Base-by-base conservation (phyloP, 2,888 invertebrate genomes). In the Lysandra coridon region DNA sequence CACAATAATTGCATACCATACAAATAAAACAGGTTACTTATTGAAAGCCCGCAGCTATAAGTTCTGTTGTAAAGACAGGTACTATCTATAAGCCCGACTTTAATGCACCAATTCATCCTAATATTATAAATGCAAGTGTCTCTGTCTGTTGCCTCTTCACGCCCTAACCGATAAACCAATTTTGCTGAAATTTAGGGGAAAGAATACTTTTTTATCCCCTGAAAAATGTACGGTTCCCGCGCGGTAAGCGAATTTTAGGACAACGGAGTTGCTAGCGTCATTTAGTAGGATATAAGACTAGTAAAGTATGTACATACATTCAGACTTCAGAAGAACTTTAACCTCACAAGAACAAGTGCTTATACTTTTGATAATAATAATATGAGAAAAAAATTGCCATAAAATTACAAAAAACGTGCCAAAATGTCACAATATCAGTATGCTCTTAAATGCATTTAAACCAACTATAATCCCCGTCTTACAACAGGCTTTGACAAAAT, bases 1-100 rank as follows among this genome's bases (percentile, higher is more conserved):
- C 69, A 69, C 33, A 69, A 69, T 69, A 33, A 69, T 69, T 69
- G 33, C 69, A 69, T 69, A 69, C 69, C 69, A 69, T 69, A 69
- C 69, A 69, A 69, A 69, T 69, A 69, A 37, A 69, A 69, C 69
- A 69, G 64, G 64, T 64, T 64, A 64, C 23, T 69, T 69, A 33
- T 69, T 69, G 69, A 69, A 37, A 69, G 69, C 64, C 64, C 30
- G 7, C 30, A 14, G 64, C 64, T 33, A 30, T 69, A 69, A 12
- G 30, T 69, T 30, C 64, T 69, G 62, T 7, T 23, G 62, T 62
- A 62, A 62, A 17, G 62, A 62, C 23, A 62, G 62, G 62, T 2
- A 49, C 49, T 49, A 49, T 7, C 62, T 62, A 23, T 62, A 62
- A 62, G 1, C 4, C 14, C n/a, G 14, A 23, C 62, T 62, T n/a